Base-by-base conservation (phyloP, 1,140 invertebrate genomes). In the Drosophila lowei region DNA sequence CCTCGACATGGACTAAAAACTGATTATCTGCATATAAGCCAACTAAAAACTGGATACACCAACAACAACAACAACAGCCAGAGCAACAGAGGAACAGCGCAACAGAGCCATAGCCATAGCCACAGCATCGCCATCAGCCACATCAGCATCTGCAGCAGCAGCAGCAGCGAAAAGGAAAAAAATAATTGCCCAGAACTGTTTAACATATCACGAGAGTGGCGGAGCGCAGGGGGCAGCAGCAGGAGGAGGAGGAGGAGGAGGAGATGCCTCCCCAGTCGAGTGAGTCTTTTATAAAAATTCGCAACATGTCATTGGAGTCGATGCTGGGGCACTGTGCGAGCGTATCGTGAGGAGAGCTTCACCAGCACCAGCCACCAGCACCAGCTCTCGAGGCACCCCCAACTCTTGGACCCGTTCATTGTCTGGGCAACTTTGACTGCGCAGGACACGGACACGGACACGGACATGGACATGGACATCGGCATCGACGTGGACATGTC, bases 171-270 rank as follows among this genome's bases (percentile, higher is more conserved):
- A 64, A 74, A 57, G 55, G 56, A 79, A 76, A 86, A 86, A 86
- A 88, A 85, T 85, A 88, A 88, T 88, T 88, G 84, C 84, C 83
- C 83, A 88, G 83, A 88, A 88, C 83, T 88, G 83, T 88, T 88
- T 88, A 88, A 88, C 83, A 88, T 88, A 88, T 88, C 83, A 83
- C 66, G 62, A 70, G 30, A 54, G 52, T 16, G 41, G 49, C 9
- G 23, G 15, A 38, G n/a, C 50, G 50, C 25, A 16, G n/a, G 13
- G 30, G 43, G 50, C n/a, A 18, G 18, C 50, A 56, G 23, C 16
- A 16, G 13, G 21, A 49, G 52, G 11, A 18, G 18, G 5, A 44
- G 53, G n/a, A 11, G 7, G n/a, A 16, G 34, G 6, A 34, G 49
- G 7, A 60, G 23, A 16, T 28, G 64, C 47, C 53, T 23, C 47